Conservation (phyloP, 2,797 vertebrate genomes). For the Macroramphosus scolopax region DNA sequence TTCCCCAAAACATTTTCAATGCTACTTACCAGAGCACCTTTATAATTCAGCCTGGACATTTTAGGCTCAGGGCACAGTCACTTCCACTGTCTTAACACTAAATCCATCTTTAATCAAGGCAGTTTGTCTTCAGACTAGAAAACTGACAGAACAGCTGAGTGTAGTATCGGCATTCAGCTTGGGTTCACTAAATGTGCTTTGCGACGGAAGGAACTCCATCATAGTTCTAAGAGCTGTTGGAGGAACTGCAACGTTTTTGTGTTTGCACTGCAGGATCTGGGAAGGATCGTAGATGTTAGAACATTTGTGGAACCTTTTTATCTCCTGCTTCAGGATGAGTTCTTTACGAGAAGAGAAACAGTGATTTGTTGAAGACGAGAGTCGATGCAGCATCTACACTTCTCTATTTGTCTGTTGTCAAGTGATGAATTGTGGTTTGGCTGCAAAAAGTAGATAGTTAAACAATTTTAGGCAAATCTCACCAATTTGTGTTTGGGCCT, state of each 20-base stretch:
- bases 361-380: too few relatives aligned
- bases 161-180: neutral
- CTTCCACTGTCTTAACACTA: constrained; percentile 10
- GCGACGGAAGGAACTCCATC: too few relatives aligned
- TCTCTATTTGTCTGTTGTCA: too few relatives aligned
- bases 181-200: too few relatives aligned
- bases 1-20: constrained; percentile 19
- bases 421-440: constrained; percentile 4
- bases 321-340: too few relatives aligned
- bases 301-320: too few relatives aligned
- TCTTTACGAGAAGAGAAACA: too few relatives aligned
- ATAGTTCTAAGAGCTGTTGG: too few relatives aligned
- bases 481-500: too few relatives aligned
- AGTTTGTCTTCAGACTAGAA: constrained; percentile 9
- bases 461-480: neutral
- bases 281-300: constrained; percentile 1
- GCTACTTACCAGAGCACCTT: neutral
- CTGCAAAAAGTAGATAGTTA: constrained; percentile 4
- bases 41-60: constrained; percentile 1
- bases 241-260: too few relatives aligned
- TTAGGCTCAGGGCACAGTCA: constrained; percentile 22
- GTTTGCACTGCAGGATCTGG: too few relatives aligned
- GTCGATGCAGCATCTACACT: too few relatives aligned
- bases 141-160: constrained; percentile 11
- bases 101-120: constrained; percentile 10